Evolutionary conservation across 2,888 invertebrate species (phyloP).

Genomic region (Caenorhabditis wallacei): DNA sequence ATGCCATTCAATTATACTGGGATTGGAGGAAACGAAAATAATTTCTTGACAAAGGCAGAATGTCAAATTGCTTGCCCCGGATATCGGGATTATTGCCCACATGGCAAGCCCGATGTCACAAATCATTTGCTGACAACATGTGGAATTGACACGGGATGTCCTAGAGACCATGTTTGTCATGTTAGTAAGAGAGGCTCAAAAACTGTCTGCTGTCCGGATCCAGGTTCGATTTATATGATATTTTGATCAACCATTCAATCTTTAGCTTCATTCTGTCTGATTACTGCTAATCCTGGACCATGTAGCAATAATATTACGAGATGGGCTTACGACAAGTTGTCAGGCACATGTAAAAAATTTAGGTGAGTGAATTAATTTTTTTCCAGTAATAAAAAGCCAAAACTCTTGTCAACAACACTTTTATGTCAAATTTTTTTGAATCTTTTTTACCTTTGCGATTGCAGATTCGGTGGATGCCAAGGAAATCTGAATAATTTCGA

Average conservation of each 20-base stretch:
- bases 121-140: constrained; percentile 69
- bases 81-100: constrained; percentile 77
- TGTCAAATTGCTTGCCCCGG: constrained; percentile 76
- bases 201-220: constrained; percentile 80
- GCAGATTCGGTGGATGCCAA: constrained; percentile 79
- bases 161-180: constrained; percentile 78
- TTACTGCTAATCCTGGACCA: constrained; percentile 77
- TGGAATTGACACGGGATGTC: constrained; percentile 77
- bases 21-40: constrained; percentile 80
- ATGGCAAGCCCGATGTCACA: constrained; percentile 76
- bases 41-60: constrained; percentile 76
- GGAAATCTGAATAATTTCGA: constrained; percentile 81
- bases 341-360: constrained; percentile 74
- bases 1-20: constrained; percentile 78
- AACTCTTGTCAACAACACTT: too few relatives aligned
- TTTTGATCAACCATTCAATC: not conserved
- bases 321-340: constrained; percentile 75
- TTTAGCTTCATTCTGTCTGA: constrained; percentile 78
- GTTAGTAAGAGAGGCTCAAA: constrained; percentile 76
- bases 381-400: too few relatives aligned
- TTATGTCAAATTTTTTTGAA: too few relatives aligned
- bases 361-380: constrained; percentile 50
- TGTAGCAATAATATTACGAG: constrained; percentile 69
- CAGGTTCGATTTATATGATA: constrained; percentile 46
- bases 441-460: too few relatives aligned